Evolutionary conservation across 1,140 invertebrate genomes (phyloP).

Genomic region (Drosophila mayri): DNA sequence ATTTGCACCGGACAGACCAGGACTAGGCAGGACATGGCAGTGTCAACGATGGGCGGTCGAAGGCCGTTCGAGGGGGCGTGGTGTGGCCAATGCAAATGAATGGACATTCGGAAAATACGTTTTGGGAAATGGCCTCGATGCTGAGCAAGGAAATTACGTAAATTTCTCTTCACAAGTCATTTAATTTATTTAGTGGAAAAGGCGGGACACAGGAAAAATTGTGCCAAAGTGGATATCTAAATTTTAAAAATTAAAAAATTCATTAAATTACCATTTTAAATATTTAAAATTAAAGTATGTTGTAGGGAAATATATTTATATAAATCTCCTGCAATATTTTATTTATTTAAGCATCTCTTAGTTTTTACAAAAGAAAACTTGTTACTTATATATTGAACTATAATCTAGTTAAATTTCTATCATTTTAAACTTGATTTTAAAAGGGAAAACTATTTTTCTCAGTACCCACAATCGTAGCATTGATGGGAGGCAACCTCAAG

Average conservation of each 20-base stretch:
- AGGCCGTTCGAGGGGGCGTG: conserved; percentile 24
- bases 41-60: conserved; percentile 48
- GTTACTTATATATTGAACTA: no score
- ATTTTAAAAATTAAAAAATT: not conserved
- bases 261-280: no score
- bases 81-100: conserved; percentile 71
- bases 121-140: conserved; percentile 50
- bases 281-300: no score
- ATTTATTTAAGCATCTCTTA: no score
- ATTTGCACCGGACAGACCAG: conserved; percentile 64
- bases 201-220: conserved; percentile 1
- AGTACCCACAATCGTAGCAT: conserved; percentile 47
- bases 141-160: conserved; percentile 67
- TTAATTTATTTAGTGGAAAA: conserved; percentile 62
- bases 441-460: not conserved
- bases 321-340: not conserved
- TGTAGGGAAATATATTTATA: not conserved
- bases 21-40: conserved; percentile 40
- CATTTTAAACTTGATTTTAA: not conserved
- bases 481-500: conserved; percentile 58
- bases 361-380: no score
- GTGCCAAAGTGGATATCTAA: accelerated
- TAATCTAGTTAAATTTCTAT: no score
- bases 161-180: conserved; percentile 66
- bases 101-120: conserved; percentile 60